Conservation (phyloP, 2,113 vertebrate species). For the Marcusenius ussheri region DNA sequence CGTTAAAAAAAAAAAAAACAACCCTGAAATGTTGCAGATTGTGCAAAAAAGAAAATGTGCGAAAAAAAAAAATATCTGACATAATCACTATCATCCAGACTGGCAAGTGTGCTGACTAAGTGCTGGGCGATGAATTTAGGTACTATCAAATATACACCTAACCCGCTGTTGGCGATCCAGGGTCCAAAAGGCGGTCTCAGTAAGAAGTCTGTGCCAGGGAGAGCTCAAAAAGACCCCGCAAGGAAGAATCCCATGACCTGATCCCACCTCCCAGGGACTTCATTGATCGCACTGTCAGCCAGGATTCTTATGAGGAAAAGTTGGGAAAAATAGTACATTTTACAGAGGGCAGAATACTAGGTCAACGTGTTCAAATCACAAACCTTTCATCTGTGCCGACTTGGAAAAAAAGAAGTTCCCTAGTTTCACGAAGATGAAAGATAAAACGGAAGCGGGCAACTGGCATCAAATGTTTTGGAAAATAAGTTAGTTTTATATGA, state of each 20-base stretch:
- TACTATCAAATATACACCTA: neutral
- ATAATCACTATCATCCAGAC: neutral
- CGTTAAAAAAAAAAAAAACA: neutral
- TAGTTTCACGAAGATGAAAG: neutral
- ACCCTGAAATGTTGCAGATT: neutral
- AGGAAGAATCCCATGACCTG: slow-evolving; percentile 38
- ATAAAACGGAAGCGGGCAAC: neutral
- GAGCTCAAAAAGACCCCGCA: neutral
- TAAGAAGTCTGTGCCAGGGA: neutral
- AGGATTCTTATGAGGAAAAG: neutral
- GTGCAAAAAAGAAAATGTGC: neutral
- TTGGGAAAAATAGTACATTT: neutral
- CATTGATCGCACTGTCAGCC: slow-evolving; percentile 44
- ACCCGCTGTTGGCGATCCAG: neutral
- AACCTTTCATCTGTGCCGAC: neutral
- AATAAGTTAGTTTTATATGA: neutral
- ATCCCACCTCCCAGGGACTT: slow-evolving; percentile 44
- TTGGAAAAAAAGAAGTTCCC: neutral
- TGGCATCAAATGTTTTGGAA: neutral
- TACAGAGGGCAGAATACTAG: neutral
- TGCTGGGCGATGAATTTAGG: neutral
- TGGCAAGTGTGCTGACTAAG: neutral
- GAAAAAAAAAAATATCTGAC: neutral
- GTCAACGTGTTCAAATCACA: neutral
- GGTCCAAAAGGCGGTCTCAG: neutral